Conservation (phyloP, 2,888 invertebrate genomes). For the Hyalella azteca region DNA sequence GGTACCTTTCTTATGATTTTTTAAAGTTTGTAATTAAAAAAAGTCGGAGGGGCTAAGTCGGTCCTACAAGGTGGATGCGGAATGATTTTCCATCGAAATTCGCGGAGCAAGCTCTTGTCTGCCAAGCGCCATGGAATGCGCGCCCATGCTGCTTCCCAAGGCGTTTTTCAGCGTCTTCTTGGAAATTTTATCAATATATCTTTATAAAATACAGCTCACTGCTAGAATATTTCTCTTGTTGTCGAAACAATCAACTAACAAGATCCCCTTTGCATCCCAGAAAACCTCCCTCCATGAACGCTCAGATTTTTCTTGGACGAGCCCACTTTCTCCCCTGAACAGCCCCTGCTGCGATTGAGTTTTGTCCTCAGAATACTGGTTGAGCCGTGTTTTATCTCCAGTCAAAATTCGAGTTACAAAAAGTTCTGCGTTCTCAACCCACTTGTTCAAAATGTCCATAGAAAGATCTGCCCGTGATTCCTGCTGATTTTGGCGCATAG, state of each 20-base stretch:
- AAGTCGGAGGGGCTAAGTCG: neutral
- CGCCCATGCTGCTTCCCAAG: no score
- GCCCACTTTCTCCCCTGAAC: neutral
- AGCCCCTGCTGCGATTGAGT: neutral
- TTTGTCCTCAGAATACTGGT: slow-evolving; percentile 9
- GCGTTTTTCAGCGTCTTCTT: neutral
- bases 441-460: slow-evolving; percentile 17
- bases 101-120: no score
- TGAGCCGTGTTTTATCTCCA: slow-evolving; percentile 31
- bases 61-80: neutral
- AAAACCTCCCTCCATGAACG: neutral
- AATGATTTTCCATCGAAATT: slow-evolving; percentile 25
- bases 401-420: slow-evolving; percentile 20
- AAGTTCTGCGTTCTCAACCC: slow-evolving; percentile 9
- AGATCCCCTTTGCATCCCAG: neutral
- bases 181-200: neutral
- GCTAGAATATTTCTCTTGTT: neutral
- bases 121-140: no score
- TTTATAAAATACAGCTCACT: neutral
- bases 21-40: neutral
- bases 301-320: neutral
- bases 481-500: slow-evolving; percentile 25
- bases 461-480: slow-evolving; percentile 30
- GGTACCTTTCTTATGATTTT: neutral
- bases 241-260: neutral